Percentiles rank a stretch among this genome's conserved stretches.
These are phyloP conservation scores for Cinclus cinclus DNA, from an alignment of 2,113 vertebrate species.

Conservation along the genomic window DNA sequence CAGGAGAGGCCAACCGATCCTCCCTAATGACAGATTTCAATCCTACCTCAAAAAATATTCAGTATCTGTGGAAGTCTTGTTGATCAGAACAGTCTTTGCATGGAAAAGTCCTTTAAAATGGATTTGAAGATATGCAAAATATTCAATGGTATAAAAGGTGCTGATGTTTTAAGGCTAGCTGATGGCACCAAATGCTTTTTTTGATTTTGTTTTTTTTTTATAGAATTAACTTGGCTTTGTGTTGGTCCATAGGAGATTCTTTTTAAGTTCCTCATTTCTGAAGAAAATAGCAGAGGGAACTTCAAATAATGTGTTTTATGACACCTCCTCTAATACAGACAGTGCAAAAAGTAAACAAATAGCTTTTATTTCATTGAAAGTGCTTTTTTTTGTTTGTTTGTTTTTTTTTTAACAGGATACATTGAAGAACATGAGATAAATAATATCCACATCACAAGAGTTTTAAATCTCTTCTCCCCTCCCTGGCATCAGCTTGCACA, in stretches of 20 bases:
- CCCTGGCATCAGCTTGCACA: background rate
- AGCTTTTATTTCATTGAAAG: slow-evolving; percentile 50
- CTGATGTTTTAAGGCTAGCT: background rate
- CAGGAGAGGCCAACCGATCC: background rate
- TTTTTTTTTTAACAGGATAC: background rate
- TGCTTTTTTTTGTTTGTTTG: background rate
- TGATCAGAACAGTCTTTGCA: background rate
- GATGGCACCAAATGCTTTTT: background rate
- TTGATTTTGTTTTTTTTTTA: background rate
- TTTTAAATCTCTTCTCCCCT: background rate
- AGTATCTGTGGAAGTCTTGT: background rate
- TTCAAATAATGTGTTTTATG: background rate
- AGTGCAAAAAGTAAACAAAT: slow-evolving; percentile 48
- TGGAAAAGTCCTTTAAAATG: background rate
- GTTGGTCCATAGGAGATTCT: background rate
- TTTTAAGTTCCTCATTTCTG: background rate
- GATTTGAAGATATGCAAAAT: background rate
- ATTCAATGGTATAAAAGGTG: background rate
- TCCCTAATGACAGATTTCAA: background rate
- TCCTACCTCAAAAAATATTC: background rate
- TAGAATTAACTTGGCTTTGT: background rate
- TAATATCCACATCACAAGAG: background rate
- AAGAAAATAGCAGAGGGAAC: background rate
- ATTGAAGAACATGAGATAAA: background rate
- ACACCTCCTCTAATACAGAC: background rate